Conservation (phyloP, 2,797 vertebrate genomes). For the Schizopygopsis pylzovi region DNA sequence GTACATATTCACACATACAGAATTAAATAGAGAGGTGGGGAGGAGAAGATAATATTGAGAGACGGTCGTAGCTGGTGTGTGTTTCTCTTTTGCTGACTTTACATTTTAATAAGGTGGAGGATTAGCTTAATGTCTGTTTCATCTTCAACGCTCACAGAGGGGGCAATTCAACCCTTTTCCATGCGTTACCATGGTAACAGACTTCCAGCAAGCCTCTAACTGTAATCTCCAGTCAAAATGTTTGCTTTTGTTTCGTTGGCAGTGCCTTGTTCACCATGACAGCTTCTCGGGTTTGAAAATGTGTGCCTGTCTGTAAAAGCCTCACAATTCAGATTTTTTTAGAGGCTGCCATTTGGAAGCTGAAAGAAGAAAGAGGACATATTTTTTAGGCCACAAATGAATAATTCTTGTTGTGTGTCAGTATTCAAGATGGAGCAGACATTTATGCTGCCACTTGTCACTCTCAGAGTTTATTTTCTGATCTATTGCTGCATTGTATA, state of each 20-base stretch:
- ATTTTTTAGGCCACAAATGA: constrained; percentile 54
- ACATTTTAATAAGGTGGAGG: constrained; percentile 65
- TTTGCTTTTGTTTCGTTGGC: constrained; percentile 63
- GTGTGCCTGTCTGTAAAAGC: constrained; percentile 56
- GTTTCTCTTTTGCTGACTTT: constrained; percentile 63
- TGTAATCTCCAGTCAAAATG: constrained; percentile 65
- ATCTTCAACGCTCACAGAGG: constrained; percentile 53
- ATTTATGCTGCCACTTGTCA: not conserved
- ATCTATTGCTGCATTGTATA: not conserved
- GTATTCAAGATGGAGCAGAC: constrained; percentile 28
- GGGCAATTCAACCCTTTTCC: constrained; percentile 51
- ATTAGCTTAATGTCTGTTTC: constrained; percentile 64
- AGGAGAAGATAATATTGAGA: constrained; percentile 43
- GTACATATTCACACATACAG: constrained; percentile 21
- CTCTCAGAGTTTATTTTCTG: not conserved
- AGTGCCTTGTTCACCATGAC: constrained; percentile 61
- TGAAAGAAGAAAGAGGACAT: constrained; percentile 46
- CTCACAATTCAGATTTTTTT: constrained; percentile 44
- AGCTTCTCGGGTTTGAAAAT: constrained; percentile 57
- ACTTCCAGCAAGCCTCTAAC: constrained; percentile 61
- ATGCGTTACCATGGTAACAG: constrained; percentile 64
- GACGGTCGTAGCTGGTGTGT: constrained; percentile 40
- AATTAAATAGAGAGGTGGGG: not conserved
- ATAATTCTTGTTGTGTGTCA: constrained; percentile 56
- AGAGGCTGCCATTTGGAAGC: constrained; percentile 51